Conservation (phyloP, 2,797 vertebrate genomes). For the Pachyuromys duprasi region DNA sequence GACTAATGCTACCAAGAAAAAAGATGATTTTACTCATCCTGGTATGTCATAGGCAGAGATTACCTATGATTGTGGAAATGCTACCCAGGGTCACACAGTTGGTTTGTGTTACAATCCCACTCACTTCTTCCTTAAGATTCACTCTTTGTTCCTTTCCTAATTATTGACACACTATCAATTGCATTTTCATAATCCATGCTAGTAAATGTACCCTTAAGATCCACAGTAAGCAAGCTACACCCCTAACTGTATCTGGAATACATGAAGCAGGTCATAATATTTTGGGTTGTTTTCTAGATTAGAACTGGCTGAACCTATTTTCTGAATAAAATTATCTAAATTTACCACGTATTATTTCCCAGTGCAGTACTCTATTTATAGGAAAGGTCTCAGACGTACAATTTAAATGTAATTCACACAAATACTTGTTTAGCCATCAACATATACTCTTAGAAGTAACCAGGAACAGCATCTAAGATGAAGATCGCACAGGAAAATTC, state of each 20-base stretch:
- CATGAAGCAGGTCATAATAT: neutral
- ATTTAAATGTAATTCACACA: constrained; percentile 23
- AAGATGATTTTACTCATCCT: neutral
- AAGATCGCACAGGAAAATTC: neutral
- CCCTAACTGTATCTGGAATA: neutral
- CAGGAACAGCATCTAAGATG: neutral
- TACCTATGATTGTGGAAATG: neutral
- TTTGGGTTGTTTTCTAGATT: constrained; percentile 41
- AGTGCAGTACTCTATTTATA: neutral
- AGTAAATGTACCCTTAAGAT: neutral
- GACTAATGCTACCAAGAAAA: neutral
- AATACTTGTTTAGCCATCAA: neutral
- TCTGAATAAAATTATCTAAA: constrained; percentile 42
- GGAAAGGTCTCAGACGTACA: constrained; percentile 15
- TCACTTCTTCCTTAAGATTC: neutral
- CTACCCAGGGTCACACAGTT: neutral
- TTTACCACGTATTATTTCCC: constrained; percentile 24
- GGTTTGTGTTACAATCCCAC: neutral
- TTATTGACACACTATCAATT: neutral
- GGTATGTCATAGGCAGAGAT: neutral
- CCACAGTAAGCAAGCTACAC: neutral
- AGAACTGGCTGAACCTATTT: neutral
- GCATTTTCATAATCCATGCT: constrained; percentile 1
- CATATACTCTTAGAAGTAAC: neutral
- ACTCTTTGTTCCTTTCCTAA: neutral